A percentile compares a stretch with the other conserved stretches of the same genome.
Evolutionary conservation across 1,140 invertebrate genomes (phyloP).

Genomic region (Drosophila asahinai): DNA sequence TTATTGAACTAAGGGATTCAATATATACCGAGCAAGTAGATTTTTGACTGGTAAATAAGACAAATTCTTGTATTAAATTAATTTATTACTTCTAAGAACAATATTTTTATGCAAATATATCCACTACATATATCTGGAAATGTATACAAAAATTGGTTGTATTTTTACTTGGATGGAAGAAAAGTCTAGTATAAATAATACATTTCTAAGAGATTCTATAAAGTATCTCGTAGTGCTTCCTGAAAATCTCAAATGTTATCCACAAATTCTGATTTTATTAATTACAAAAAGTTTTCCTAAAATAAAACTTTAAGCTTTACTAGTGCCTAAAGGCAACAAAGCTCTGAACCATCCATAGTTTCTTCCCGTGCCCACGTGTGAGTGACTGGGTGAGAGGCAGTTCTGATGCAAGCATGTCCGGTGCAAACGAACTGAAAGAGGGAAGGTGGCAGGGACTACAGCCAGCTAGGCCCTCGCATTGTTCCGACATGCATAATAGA

Average conservation of each 20-base stretch:
- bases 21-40: too few species aligned
- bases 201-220: too few species aligned
- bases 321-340: not conserved
- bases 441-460: not conserved
- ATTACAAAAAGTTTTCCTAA: not conserved
- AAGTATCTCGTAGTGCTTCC: not conserved
- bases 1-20: too few species aligned
- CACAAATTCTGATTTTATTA: not conserved
- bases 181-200: not conserved
- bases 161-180: not conserved
- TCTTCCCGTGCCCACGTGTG: conserved; percentile 10
- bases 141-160: too few species aligned
- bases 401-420: conserved; percentile 72
- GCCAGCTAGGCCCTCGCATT: conserved; percentile 56
- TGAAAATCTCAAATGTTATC: not conserved
- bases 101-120: too few species aligned
- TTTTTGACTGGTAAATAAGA: too few species aligned
- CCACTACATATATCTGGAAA: too few species aligned
- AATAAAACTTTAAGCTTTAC: not conserved
- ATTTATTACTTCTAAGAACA: too few species aligned
- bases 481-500: conserved; percentile 64
- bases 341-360: not conserved
- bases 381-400: conserved; percentile 38
- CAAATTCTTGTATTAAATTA: too few species aligned
- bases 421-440: conserved; percentile 44